Conservation (phyloP, 64 coral and sea anemone species). For the Platygyra sinensis region DNA sequence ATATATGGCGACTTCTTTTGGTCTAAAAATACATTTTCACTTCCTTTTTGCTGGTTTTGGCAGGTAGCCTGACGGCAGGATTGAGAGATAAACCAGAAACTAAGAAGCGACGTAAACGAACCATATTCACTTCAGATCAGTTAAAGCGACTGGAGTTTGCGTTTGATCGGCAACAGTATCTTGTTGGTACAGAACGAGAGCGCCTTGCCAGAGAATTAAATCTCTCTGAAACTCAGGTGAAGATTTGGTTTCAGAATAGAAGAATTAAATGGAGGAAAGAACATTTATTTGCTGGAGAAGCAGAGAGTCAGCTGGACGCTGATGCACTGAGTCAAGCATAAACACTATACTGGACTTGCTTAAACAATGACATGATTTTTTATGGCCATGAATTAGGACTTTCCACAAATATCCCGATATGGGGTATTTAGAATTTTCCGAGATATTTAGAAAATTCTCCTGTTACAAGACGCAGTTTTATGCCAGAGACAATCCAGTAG, state of each 20-base stretch:
- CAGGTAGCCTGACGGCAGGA: conserved; percentile 1
- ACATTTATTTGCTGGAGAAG: conserved; percentile 26
- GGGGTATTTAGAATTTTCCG: too few relatives aligned
- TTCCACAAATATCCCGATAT: too few relatives aligned
- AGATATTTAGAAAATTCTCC: too few relatives aligned
- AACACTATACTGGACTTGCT: not conserved
- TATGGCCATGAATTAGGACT: too few relatives aligned
- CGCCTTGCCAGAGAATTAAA: conserved; percentile 67
- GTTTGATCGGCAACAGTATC: conserved; percentile 85
- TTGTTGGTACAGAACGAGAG: conserved; percentile 82
- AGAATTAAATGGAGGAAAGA: conserved; percentile 96
- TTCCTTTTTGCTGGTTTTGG: not conserved
- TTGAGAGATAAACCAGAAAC: conserved; percentile 30
- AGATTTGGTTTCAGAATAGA: conserved; percentile 96
- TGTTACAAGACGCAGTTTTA: too few relatives aligned
- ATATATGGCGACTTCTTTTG: too few relatives aligned
- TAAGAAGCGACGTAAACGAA: conserved; percentile 88
- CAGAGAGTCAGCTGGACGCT: not conserved
- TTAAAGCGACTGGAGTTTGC: conserved; percentile 78
- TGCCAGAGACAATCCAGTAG: too few relatives aligned
- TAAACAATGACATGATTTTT: too few relatives aligned
- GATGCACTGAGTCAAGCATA: not conserved
- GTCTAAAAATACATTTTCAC: not conserved
- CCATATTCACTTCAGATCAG: conserved; percentile 90
- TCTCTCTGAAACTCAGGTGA: conserved; percentile 89